Evolutionary conservation across 92 coral and sea anemone genomes (phyloP), one percentile per base, ranked within the genome.

Genomic region (Meandrina meandrites): DNA sequence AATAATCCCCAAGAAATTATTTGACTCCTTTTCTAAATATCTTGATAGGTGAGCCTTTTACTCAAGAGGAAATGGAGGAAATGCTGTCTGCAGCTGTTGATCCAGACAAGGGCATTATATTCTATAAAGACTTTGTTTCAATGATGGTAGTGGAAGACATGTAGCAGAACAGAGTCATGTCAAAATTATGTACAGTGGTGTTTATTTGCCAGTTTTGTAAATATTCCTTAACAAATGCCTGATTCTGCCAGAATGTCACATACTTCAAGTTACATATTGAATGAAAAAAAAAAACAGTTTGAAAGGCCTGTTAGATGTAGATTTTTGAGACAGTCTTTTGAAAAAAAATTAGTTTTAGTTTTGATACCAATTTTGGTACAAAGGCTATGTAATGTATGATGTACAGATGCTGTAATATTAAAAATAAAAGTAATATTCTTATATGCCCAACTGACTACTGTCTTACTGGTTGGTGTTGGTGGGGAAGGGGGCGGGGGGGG

Each of bases 51-150:
- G 99, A 97, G 50, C 97, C 99, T 0, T 97, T 97, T 50, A 97
- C 99, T 3, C 99, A 93, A 78, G 99, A 97, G 76, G 99, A 97
- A 80, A 94, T 97, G 95, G 99, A 97, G 48, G 99, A 97, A 90
- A 97, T 97, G 98, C 77, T 97, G 45, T 97, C 99, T 0, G 99
- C 99, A 3, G 98, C 98, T 19, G 99, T 97, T 50, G 99, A 97
- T 81, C 99, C 99, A 16, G 99, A 97, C 47, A 94, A 97, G 71
- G 99, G 99, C n/a, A 96, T 97, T 16, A 89, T 97, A 16, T 90
- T 97, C 69, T 97, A 97, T 80, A 97, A 97, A 84, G 99, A 97
- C 84, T 97, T 93, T 84, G 98, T 95, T 51, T 93, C 99, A 21
- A 97, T 95, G 99, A 95, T 97, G 99, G 99, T 95, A 53, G 99